Evolutionary conservation across 2,113 vertebrate species (phyloP), one percentile per base, ranked within the genome.

Genomic region (Coturnix japonica): DNA sequence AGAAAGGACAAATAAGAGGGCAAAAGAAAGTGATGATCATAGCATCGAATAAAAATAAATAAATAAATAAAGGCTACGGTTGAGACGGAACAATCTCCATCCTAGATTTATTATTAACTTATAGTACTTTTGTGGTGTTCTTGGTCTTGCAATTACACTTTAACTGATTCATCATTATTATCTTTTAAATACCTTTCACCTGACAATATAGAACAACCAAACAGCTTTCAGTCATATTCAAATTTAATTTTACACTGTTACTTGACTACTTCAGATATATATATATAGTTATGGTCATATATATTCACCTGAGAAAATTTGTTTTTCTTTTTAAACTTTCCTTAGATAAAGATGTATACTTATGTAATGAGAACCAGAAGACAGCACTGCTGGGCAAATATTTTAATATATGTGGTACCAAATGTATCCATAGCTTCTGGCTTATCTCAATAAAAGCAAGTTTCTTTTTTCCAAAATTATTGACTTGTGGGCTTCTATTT

Each of bases 321-420:
- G 3, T 1, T 51, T 35, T 74, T 31, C 22, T 17, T 67, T 81
- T 61, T 30, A 25, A 22, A 31, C 3, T 66, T 56, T 66, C 30
- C 85, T 46, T 61, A 47, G 22, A 49, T 30, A 60, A 7, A 61
- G 47, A 6, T 19, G 11, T 35, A 63, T 9, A 51, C 17, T 10
- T 33, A 8, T 12, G 8, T 65, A 44, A 6, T 30, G 35, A 83
- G 26, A 66, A 3, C 63, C 5, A 12, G 44, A 3, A 78, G 13
- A 5, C 13, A 83, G 8, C 9, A 57, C 9, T 44, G 46, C 6
- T 2, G 1, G 18, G 9, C 6, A 64, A 23, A 37, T 3, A 7
- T 75, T 75, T 67, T 72, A 37, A 44, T 33, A 51, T 28, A 25
- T 31, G 18, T 41, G 4, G 5, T 39, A 70, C 9, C 54, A 44